These are phyloP conservation scores for Ditula angustiorana DNA, from an alignment of 2,888 invertebrate species.

Conservation along the genomic window DNA sequence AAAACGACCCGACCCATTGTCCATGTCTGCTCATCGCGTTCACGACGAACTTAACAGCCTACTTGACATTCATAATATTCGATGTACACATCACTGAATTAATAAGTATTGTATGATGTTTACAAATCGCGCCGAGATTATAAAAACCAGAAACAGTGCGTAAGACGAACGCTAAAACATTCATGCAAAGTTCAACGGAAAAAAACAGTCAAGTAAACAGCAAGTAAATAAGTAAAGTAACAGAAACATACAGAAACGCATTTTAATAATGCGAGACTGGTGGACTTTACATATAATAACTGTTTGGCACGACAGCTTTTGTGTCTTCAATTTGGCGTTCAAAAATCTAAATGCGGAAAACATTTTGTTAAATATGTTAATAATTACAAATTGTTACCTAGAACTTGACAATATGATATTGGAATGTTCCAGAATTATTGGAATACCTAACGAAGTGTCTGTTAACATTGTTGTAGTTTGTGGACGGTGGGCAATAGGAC, in stretches of 20 bases:
- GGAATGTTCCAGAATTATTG: background rate
- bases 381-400: background rate
- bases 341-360: conserved; percentile 6
- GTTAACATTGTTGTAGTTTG: conserved; percentile 38
- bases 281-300: background rate
- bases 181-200: background rate
- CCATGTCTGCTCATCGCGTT: conserved; percentile 10
- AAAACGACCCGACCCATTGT: conserved; percentile 19
- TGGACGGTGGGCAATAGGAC: conserved; percentile 48
- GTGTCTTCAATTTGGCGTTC: background rate
- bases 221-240: background rate
- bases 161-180: conserved; percentile 7
- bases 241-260: background rate
- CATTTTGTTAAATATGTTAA: conserved; percentile 2
- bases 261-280: background rate
- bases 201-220: background rate
- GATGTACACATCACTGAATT: conserved; percentile 20
- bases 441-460: background rate
- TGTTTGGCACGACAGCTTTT: background rate
- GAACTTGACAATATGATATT: background rate
- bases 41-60: conserved; percentile 13
- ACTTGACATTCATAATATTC: conserved; percentile 34
- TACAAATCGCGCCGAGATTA: conserved; percentile 20
- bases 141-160: conserved; percentile 19
- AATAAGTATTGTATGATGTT: conserved; percentile 29